These are phyloP conservation scores for Heliothis peltigera DNA, from an alignment of 2,888 invertebrate species.

Conservation along the genomic window DNA sequence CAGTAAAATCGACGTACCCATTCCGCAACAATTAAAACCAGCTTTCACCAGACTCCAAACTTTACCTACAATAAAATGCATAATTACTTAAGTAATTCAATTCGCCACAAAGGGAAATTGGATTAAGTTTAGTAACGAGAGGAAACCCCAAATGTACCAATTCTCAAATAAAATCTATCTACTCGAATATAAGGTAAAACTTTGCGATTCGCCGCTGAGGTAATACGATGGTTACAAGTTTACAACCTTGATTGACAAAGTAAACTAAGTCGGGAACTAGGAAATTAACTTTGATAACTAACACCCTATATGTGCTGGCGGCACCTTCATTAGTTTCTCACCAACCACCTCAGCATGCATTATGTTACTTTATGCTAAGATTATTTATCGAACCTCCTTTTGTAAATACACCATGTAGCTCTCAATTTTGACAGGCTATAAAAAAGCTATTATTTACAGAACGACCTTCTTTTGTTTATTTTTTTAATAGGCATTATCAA, in stretches of 20 bases:
- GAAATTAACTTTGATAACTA: constrained; percentile 84
- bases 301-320: constrained; percentile 67
- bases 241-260: constrained; percentile 77
- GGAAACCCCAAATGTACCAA: constrained; percentile 50
- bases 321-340: constrained; percentile 71
- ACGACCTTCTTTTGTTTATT: too few species aligned
- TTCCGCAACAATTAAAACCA: constrained; percentile 34
- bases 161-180: constrained; percentile 58
- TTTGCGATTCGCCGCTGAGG: constrained; percentile 60
- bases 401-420: too few species aligned
- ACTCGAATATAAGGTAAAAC: constrained; percentile 45
- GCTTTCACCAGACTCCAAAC: constrained; percentile 42
- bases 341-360: constrained; percentile 46
- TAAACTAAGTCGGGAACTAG: constrained; percentile 79
- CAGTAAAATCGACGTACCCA: constrained; percentile 23
- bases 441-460: too few species aligned
- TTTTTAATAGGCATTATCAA: too few species aligned
- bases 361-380: constrained; percentile 18
- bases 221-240: constrained; percentile 66
- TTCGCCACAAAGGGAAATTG: constrained; percentile 70
- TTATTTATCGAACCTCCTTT: constrained; percentile 6
- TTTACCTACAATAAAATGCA: constrained; percentile 68
- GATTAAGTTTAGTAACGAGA: constrained; percentile 71
- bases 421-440: too few species aligned
- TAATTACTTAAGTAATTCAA: constrained; percentile 72